phyloP scores from a whole-genome alignment of 2,113 vertebrate species.

The Tachuris rubrigastra region DNA sequence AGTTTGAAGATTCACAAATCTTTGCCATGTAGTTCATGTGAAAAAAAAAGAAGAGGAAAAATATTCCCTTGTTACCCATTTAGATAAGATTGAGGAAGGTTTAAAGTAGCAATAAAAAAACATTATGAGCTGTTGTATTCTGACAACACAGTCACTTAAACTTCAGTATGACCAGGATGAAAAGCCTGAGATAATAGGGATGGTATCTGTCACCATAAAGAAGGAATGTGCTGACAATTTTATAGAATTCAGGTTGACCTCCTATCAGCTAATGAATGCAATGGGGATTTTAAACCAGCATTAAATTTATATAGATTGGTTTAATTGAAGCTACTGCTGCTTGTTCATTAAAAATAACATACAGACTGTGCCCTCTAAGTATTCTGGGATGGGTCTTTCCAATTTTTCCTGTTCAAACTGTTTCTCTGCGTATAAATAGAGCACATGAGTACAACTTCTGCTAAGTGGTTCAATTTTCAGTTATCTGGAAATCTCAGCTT shows the following conservation, averaged over 20 bases:
- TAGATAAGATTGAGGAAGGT: not conserved
- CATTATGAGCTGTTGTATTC: not conserved
- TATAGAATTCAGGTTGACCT: not conserved
- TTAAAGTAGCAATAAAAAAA: not conserved
- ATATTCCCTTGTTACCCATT: not conserved
- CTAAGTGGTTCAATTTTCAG: not conserved
- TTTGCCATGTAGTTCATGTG: not conserved
- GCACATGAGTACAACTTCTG: not conserved
- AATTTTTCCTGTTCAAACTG: not conserved
- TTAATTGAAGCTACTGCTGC: conserved; percentile 15
- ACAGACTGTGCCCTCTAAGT: not conserved
- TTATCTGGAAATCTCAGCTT: not conserved
- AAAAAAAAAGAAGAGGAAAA: not conserved
- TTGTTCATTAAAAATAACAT: conserved; percentile 29
- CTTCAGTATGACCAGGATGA: not conserved
- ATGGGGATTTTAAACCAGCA: conserved; percentile 7
- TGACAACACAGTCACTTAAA: not conserved
- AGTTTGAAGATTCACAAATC: not conserved
- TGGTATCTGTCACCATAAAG: conserved; percentile 15
- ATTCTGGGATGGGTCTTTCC: not conserved
- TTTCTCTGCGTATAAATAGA: not conserved
- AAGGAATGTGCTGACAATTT: not conserved
- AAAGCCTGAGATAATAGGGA: not conserved
- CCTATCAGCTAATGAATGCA: conserved; percentile 19
- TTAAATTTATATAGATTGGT: conserved; percentile 20